Percentiles rank a stretch among this genome's conserved stretches.
phyloP scores from a whole-genome alignment of 2,797 vertebrate species.

The Sebastes matsubarae region DNA sequence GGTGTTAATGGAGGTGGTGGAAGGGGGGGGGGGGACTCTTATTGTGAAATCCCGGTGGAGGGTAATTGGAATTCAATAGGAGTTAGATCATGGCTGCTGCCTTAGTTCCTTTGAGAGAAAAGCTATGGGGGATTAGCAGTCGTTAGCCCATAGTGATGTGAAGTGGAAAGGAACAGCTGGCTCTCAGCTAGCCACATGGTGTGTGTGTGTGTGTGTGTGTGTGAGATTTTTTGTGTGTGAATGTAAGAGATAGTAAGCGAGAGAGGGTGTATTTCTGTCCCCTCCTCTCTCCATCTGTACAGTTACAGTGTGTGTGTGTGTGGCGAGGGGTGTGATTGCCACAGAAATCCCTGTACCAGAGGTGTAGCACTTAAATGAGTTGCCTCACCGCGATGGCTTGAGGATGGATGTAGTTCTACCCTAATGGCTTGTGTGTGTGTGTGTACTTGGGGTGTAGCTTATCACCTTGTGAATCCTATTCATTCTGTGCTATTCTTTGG shows the following conservation, averaged over 20 bases:
- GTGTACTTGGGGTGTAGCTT: neutral
- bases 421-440: constrained; percentile 23
- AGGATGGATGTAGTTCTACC: constrained; percentile 17
- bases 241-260: constrained; percentile 36
- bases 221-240: constrained; percentile 28
- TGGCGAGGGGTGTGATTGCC: neutral
- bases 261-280: constrained; percentile 24
- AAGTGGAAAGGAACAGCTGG: constrained; percentile 83
- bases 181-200: constrained; percentile 79
- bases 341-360: constrained; percentile 26
- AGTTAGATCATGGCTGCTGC: constrained; percentile 83
- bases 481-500: neutral
- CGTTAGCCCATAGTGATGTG: constrained; percentile 81
- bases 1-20: constrained; percentile 31
- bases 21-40: constrained; percentile 47
- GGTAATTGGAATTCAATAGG: constrained; percentile 84
- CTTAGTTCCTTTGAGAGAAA: constrained; percentile 79
- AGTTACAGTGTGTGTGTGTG: constrained; percentile 15
- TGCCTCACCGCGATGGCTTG: constrained; percentile 12
- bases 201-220: constrained; percentile 34
- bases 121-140: constrained; percentile 80
- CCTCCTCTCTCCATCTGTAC: constrained; percentile 1
- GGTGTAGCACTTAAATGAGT: constrained; percentile 37
- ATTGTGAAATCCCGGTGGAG: constrained; percentile 76
- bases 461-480: neutral